Evolutionary conservation across 1,140 invertebrate genomes (phyloP), one percentile per base, ranked within the genome.

Genomic region (Pogonomyrmex californicus): DNA sequence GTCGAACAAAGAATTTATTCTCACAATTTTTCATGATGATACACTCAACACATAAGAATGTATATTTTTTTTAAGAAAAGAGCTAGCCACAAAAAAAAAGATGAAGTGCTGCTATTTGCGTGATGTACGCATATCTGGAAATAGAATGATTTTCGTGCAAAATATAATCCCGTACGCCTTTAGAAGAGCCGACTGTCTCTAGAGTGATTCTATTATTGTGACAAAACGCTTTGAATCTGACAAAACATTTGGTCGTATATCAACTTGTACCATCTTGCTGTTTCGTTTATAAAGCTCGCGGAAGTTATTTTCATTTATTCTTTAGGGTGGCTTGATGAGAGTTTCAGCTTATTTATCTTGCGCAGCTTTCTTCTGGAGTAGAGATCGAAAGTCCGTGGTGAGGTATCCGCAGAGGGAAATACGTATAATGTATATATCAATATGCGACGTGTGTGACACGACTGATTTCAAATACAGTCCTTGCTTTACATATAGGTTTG

Each of bases 231-330:
- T 68, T 47, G 14, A 73, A 60, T 73, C 41, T 63, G 33, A 70
- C 54, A 47, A 75, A 60, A 47, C 17, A 60, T 83, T 82, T 58
- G 41, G 23, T 0, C 4, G 1, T 41, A n/a, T 83, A 17, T 73
- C 36, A 54, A 41, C 36, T 36, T 23, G 41, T 2, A 12, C 33
- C 14, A 6, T 73, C n/a, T 5, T 23, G 23, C 23, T 23, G 23
- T 23, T 23, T 12, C 9, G n/a, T 17, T 58, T 30, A 3, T 82
- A 58, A 56, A 60, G 17, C 23, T 41, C 14, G 30, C 12, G n/a
- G 3, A 10, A 38, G 41, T 47, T 73, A 83, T 83, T 83, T 75
- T 73, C 62, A 73, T 73, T 71, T 82, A 2, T 73, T 23, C 23
- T 1, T 14, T 41, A 2, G 0, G 1, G 10, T 30, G 1, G 23